These are phyloP conservation scores for Drosophila punjabiensis DNA, from an alignment of 1,140 invertebrate genomes.

Conservation along the genomic window DNA sequence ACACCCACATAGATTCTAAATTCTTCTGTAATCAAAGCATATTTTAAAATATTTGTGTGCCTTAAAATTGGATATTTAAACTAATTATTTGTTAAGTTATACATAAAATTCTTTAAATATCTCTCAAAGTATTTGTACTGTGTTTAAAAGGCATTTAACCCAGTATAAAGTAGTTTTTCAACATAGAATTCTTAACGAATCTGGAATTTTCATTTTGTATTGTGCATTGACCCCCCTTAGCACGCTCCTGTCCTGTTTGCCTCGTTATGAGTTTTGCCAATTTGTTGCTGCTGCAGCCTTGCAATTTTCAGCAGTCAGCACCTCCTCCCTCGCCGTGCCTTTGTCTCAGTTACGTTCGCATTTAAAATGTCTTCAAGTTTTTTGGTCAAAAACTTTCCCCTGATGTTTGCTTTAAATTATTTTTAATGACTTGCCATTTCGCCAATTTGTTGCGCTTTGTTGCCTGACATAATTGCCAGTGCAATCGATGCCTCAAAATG, in stretches of 20 bases:
- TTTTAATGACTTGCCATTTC: slow-evolving; percentile 67
- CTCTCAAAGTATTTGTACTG: too few relatives aligned
- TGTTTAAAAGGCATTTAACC: background rate
- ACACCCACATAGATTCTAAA: background rate
- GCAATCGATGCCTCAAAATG: slow-evolving; percentile 32
- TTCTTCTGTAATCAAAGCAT: background rate
- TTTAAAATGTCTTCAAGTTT: slow-evolving; percentile 51
- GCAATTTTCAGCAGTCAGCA: slow-evolving; percentile 31
- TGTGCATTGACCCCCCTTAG: background rate
- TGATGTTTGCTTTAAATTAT: slow-evolving; percentile 66
- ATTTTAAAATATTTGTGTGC: background rate
- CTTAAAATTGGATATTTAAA: too few relatives aligned
- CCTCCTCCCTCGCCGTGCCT: background rate
- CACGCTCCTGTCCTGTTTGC: slow-evolving; percentile 24
- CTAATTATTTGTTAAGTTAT: too few relatives aligned
- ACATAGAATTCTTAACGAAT: background rate
- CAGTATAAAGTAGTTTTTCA: rapidly evolving
- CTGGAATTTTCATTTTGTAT: background rate
- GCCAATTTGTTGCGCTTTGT: slow-evolving; percentile 55
- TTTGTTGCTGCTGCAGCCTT: slow-evolving; percentile 42
- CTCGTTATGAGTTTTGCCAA: slow-evolving; percentile 67
- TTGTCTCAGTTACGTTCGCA: slow-evolving; percentile 37
- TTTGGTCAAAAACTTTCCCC: slow-evolving; percentile 44
- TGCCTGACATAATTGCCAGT: slow-evolving; percentile 26
- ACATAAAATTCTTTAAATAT: too few relatives aligned